These are phyloP conservation scores for Zingel zingel DNA, from an alignment of 2,113 vertebrate genomes.

Conservation along the genomic window DNA sequence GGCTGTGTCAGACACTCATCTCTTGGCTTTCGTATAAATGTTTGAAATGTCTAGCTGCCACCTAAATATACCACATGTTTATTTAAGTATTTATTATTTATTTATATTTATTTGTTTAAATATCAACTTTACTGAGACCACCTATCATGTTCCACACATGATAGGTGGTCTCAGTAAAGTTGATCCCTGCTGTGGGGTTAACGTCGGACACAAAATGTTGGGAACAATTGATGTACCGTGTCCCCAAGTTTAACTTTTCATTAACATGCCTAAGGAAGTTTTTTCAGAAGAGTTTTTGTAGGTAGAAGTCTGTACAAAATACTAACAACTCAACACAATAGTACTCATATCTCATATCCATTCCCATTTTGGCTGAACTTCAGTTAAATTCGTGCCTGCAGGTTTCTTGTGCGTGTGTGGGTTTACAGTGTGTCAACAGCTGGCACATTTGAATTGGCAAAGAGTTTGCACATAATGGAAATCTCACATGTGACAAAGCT, in stretches of 20 bases:
- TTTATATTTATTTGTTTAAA: no score
- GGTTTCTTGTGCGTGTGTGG: constrained; percentile 6
- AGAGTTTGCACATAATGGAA: constrained; percentile 39
- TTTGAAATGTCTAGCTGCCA: background rate
- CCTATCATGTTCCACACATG: no score
- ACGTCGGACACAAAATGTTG: background rate
- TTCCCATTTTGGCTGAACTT: background rate
- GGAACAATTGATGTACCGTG: background rate
- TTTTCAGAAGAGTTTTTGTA: background rate
- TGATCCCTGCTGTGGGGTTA: background rate
- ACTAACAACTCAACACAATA: background rate
- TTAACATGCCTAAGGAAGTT: background rate
- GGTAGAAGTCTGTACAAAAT: background rate
- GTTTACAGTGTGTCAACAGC: constrained; percentile 56
- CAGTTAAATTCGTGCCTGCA: background rate
- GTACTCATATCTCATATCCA: background rate
- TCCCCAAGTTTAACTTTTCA: no score
- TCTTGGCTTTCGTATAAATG: background rate
- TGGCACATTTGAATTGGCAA: constrained; percentile 67
- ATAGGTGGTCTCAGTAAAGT: no score
- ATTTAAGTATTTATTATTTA: no score
- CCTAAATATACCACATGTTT: no score
- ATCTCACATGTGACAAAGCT: constrained; percentile 36
- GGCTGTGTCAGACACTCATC: no score
- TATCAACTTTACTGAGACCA: no score